Conservation (phyloP, 2,888 invertebrate species). For the Cephonodes hylas region DNA sequence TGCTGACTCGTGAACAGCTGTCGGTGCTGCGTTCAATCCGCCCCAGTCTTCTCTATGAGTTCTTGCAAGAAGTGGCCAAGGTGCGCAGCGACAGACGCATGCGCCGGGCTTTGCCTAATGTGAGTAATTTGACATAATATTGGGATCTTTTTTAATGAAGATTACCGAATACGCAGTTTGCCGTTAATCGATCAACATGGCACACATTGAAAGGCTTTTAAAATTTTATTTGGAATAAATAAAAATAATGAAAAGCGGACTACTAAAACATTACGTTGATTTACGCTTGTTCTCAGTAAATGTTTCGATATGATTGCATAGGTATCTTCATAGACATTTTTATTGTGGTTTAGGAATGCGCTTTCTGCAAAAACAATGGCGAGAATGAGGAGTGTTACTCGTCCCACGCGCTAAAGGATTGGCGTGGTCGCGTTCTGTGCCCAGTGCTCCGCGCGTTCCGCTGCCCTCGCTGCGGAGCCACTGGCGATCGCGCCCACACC, state of each 20-base stretch:
- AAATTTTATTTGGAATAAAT: too few relatives aligned
- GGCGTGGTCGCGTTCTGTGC: constrained; percentile 84
- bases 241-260: too few relatives aligned
- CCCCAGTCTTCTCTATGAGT: constrained; percentile 64
- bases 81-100: constrained; percentile 63
- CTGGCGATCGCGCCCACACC: constrained; percentile 87
- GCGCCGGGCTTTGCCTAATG: constrained; percentile 63
- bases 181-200: too few relatives aligned
- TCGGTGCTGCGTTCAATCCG: constrained; percentile 64
- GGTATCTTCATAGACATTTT: not conserved
- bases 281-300: too few relatives aligned
- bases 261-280: too few relatives aligned
- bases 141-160: not conserved
- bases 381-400: constrained; percentile 84
- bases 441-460: constrained; percentile 86
- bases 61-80: constrained; percentile 65
- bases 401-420: constrained; percentile 85
- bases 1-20: constrained; percentile 68
- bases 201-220: too few relatives aligned
- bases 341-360: constrained; percentile 77
- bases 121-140: constrained; percentile 31
- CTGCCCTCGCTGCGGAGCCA: constrained; percentile 87
- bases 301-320: too few relatives aligned
- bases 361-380: constrained; percentile 89
- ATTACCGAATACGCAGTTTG: too few relatives aligned